Evolutionary conservation across 1,140 invertebrate species (phyloP).

Genomic region (Platyura marginata): DNA sequence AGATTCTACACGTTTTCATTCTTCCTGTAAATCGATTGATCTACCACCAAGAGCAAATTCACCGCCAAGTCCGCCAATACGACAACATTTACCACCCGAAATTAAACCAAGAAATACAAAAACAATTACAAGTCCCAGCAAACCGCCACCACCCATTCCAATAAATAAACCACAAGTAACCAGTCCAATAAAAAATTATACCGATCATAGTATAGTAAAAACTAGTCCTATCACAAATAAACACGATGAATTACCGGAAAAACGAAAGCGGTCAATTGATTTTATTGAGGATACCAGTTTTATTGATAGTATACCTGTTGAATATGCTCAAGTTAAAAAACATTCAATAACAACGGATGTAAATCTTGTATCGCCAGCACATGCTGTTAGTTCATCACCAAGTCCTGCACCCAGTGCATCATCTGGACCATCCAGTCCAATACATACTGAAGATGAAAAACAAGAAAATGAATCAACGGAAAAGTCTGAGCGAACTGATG

Average conservation of each 20-base stretch:
- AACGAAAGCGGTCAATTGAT: not conserved
- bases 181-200: not conserved
- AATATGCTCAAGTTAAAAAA: not conserved
- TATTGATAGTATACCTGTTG: not conserved
- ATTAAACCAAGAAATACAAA: conserved; percentile 18
- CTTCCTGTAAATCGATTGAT: not conserved
- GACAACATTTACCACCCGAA: conserved; percentile 14
- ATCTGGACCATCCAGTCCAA: conserved; percentile 28
- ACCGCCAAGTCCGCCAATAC: conserved; percentile 14
- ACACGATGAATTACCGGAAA: not conserved
- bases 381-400: conserved; percentile 9
- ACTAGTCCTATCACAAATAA: not conserved
- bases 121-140: conserved; percentile 21
- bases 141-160: conserved; percentile 21
- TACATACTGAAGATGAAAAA: conserved; percentile 30
- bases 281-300: not conserved
- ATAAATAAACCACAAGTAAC: conserved; percentile 8
- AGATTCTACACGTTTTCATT: not conserved
- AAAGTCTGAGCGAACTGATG: conserved; percentile 17
- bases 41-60: conserved; percentile 3
- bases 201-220: not conserved
- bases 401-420: conserved; percentile 22
- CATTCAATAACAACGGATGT: no score
- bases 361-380: conserved; percentile 8
- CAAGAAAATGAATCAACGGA: conserved; percentile 31